Conservation (phyloP, 2,797 vertebrate genomes). For the Benthosema pterotum region DNA sequence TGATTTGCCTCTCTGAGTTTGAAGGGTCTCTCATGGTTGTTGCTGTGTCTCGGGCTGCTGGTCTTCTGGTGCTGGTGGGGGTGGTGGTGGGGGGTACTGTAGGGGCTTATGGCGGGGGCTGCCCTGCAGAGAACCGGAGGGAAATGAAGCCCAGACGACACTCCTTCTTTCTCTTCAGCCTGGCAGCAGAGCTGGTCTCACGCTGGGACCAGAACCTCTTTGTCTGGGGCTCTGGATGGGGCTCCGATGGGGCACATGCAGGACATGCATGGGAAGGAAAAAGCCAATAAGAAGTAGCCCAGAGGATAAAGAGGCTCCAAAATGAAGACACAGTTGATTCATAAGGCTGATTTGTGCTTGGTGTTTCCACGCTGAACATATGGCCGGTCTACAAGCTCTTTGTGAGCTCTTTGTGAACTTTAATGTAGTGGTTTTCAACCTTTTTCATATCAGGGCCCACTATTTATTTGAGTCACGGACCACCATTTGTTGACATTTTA, state of each 20-base stretch:
- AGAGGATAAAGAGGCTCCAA: conserved; percentile 23
- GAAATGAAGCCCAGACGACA: conserved; percentile 21
- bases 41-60: conserved; percentile 4
- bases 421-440: too few species aligned
- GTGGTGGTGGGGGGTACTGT: not conserved
- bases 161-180: conserved; percentile 29
- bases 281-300: conserved; percentile 30
- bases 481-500: too few species aligned
- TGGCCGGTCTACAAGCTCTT: too few species aligned
- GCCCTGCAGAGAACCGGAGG: conserved; percentile 26
- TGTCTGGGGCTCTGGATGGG: conserved; percentile 37
- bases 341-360: not conserved
- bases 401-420: too few species aligned
- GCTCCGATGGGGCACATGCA: not conserved
- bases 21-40: not conserved
- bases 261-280: conserved; percentile 26
- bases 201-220: conserved; percentile 54
- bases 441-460: too few species aligned
- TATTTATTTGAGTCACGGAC: too few species aligned
- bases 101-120: conserved; percentile 13
- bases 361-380: too few species aligned
- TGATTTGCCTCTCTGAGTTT: too few species aligned
- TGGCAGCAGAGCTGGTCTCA: conserved; percentile 50
- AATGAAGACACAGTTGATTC: conserved; percentile 42
- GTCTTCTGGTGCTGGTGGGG: too few species aligned